phyloP scores from a whole-genome alignment of 2,797 vertebrate species.

The Tachyglossus aculeatus region DNA sequence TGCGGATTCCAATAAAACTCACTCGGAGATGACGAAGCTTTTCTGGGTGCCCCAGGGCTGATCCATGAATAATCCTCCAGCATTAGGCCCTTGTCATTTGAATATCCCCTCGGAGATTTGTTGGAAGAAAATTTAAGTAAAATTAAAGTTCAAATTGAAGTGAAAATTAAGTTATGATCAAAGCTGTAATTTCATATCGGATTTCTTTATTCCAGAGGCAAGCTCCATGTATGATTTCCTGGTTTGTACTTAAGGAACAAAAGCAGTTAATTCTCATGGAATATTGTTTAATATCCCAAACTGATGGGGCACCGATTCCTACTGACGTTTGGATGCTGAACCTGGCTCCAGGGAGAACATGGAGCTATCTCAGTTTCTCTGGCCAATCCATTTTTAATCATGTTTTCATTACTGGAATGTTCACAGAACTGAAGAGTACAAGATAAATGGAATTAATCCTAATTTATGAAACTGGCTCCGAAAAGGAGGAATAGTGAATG shows the following conservation, averaged over 20 bases:
- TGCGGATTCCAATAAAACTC: slow-evolving; percentile 66
- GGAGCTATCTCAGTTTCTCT: slow-evolving; percentile 21
- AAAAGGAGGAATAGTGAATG: slow-evolving; percentile 11
- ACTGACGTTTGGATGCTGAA: slow-evolving; percentile 34
- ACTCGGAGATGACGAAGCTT: slow-evolving; percentile 48
- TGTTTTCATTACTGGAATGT: slow-evolving; percentile 64
- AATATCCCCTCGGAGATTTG: slow-evolving; percentile 49
- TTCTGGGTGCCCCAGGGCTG: slow-evolving; percentile 53
- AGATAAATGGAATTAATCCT: slow-evolving; percentile 52
- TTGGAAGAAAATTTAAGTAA: slow-evolving; percentile 54
- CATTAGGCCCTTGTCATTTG: slow-evolving; percentile 23
- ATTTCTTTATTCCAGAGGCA: slow-evolving; percentile 20
- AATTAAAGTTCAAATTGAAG: slow-evolving; percentile 52
- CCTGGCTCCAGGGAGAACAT: slow-evolving; percentile 26
- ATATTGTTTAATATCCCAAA: slow-evolving; percentile 24
- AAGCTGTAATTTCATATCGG: slow-evolving; percentile 33
- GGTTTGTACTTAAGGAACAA: slow-evolving; percentile 47
- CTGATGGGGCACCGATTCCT: background rate
- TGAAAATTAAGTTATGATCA: slow-evolving; percentile 56
- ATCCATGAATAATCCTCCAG: slow-evolving; percentile 40
- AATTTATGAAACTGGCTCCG: slow-evolving; percentile 58
- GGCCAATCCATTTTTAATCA: slow-evolving; percentile 61
- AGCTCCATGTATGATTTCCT: slow-evolving; percentile 43
- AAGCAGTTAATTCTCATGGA: slow-evolving; percentile 9
- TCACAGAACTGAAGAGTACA: slow-evolving; percentile 49